Percentiles rank a stretch among this genome's conserved stretches.
Evolutionary conservation across 2,888 invertebrate genomes (phyloP).

Genomic region (Drosophila kambysellisi): DNA sequence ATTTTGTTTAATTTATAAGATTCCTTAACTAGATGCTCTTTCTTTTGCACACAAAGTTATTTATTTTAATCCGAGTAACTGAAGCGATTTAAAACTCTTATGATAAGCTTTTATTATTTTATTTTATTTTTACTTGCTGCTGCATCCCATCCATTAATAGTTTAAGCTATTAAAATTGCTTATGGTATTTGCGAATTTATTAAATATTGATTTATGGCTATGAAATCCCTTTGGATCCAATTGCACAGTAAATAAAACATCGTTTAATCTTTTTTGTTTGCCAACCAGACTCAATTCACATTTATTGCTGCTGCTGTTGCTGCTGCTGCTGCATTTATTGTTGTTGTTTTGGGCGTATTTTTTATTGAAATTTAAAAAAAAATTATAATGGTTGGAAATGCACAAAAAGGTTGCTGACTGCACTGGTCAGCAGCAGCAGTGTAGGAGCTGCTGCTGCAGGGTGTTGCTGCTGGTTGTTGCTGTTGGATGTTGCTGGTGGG

Average conservation of each 20-base stretch:
- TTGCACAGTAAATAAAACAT: conserved; percentile 54
- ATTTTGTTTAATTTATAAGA: neutral
- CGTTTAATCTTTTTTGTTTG: conserved; percentile 41
- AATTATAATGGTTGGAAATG: conserved; percentile 46
- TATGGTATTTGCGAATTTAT: conserved; percentile 12
- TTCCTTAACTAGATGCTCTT: neutral
- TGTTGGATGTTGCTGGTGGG: neutral
- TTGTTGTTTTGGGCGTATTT: conserved; percentile 6
- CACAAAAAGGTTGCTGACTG: conserved; percentile 17
- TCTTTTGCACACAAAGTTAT: neutral
- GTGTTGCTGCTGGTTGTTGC: neutral
- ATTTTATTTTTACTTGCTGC: neutral
- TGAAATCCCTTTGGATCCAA: conserved; percentile 40
- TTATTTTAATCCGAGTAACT: neutral
- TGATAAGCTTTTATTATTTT: neutral
- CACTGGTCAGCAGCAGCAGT: conserved; percentile 27
- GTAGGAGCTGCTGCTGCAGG: neutral
- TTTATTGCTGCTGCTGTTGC: conserved; percentile 23
- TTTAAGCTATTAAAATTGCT: neutral
- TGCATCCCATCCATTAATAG: neutral
- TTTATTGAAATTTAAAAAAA: conserved; percentile 60
- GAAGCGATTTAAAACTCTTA: neutral
- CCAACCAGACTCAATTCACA: conserved; percentile 9
- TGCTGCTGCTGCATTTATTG: conserved; percentile 1
- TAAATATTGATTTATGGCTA: conserved; percentile 29